Evolutionary conservation across 1,140 invertebrate species (phyloP).

Genomic region (Chionoecetes opilio): DNA sequence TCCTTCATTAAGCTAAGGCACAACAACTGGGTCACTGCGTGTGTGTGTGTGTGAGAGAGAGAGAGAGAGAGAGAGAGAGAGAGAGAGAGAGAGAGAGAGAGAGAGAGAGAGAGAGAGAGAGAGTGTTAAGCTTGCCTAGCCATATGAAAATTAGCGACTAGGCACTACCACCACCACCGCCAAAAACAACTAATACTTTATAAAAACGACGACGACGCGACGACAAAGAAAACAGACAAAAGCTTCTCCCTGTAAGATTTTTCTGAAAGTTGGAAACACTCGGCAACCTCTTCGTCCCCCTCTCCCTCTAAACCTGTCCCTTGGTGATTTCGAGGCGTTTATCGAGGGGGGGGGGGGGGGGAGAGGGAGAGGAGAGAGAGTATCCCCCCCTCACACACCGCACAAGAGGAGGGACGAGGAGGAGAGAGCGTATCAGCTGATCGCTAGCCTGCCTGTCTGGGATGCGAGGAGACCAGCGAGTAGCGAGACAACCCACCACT

Average conservation of each 20-base stretch:
- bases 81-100: conserved; percentile 60
- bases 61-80: conserved; percentile 54
- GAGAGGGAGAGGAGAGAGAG: background rate
- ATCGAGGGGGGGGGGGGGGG: no score
- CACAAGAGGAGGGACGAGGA: background rate
- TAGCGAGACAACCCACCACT: background rate
- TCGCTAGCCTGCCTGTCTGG: background rate
- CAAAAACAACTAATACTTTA: no score
- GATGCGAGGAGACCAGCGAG: background rate
- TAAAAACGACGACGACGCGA: background rate
- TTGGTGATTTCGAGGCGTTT: background rate
- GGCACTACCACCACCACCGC: no score
- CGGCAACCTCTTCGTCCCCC: background rate
- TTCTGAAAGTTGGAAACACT: background rate
- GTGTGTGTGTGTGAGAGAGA: no score
- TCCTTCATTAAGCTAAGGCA: no score
- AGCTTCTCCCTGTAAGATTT: background rate
- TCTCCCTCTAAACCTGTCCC: background rate
- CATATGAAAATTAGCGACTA: background rate
- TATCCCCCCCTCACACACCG: no score
- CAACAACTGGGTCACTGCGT: no score
- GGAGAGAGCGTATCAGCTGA: background rate
- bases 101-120: conserved; percentile 59
- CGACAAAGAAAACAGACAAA: background rate
- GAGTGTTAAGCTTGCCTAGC: no score